phyloP scores from a whole-genome alignment of 35 echinoderm and acorn worm genomes.

The Lytechinus variegatus region DNA sequence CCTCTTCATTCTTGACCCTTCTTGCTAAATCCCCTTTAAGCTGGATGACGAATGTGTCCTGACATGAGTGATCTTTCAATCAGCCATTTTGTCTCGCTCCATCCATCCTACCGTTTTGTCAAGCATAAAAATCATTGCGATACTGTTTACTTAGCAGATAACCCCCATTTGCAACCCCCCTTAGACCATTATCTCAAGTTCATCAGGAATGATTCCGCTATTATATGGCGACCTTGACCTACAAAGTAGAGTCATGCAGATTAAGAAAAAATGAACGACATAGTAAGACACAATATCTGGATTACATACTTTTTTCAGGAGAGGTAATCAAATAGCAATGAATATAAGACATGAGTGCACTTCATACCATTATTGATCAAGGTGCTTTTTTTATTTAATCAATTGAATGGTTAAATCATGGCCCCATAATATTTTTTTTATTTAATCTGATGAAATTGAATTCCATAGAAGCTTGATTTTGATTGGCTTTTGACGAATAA shows the following conservation, averaged over 20 bases:
- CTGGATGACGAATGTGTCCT: background rate
- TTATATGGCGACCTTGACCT: background rate
- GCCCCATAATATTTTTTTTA: too few relatives aligned
- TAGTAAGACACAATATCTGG: background rate
- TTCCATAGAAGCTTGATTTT: too few relatives aligned
- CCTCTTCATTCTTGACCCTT: background rate
- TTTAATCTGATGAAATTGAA: too few relatives aligned
- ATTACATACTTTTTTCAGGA: background rate
- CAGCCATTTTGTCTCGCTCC: background rate
- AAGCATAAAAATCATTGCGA: background rate
- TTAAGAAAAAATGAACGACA: background rate
- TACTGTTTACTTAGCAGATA: background rate
- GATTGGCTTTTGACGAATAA: too few relatives aligned
- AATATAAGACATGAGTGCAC: too few relatives aligned
- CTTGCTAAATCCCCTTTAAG: background rate
- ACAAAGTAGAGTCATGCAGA: background rate
- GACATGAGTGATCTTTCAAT: constrained; percentile 11
- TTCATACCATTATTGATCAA: too few relatives aligned
- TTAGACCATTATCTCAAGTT: background rate
- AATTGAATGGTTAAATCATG: too few relatives aligned
- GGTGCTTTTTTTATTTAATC: too few relatives aligned
- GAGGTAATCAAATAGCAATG: background rate
- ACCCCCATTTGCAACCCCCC: background rate
- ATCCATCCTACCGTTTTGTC: background rate
- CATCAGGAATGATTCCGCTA: background rate